Conservation (phyloP, 2,113 vertebrate genomes). For the Rhinichthys klamathensis region DNA sequence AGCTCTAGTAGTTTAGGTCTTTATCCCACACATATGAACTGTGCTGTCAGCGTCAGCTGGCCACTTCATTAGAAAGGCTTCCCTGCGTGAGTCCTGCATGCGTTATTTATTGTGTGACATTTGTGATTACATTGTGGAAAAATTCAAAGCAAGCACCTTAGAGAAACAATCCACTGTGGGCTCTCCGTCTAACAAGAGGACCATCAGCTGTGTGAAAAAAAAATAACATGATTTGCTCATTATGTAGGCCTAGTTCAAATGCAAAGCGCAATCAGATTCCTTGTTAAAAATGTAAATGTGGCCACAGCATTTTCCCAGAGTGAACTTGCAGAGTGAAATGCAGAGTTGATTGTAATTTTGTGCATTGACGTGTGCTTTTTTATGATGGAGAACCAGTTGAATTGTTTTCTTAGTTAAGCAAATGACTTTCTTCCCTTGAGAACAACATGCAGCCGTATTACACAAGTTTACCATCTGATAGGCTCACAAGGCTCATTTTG, state of each 20-base stretch:
- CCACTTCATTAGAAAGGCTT: slow-evolving; percentile 42
- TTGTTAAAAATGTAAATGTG: slow-evolving; percentile 40
- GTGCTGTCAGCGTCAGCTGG: slow-evolving; percentile 35
- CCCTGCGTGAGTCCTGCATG: slow-evolving; percentile 29
- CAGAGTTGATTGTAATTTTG: slow-evolving; percentile 14
- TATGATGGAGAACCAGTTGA: not conserved
- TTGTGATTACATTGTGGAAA: slow-evolving; percentile 21
- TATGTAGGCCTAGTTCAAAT: slow-evolving; percentile 1
- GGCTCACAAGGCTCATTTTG: slow-evolving; percentile 59
- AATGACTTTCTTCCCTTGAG: not conserved
- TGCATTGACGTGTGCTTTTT: not conserved
- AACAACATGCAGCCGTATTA: slow-evolving; percentile 36
- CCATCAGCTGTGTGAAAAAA: not conserved
- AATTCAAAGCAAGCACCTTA: not conserved
- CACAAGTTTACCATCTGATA: slow-evolving; percentile 28
- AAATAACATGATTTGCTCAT: not conserved
- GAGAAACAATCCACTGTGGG: not conserved
- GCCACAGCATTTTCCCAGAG: slow-evolving; percentile 13
- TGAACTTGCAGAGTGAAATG: slow-evolving; percentile 3
- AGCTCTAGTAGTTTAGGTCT: slow-evolving; percentile 38
- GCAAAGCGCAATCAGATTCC: not conserved
- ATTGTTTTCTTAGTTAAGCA: slow-evolving; percentile 15
- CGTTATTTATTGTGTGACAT: slow-evolving; percentile 37
- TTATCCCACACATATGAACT: slow-evolving; percentile 48
- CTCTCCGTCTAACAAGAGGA: not conserved